These are phyloP conservation scores for Tetranychus piercei DNA, from an alignment of 2,888 invertebrate species.

Conservation along the genomic window DNA sequence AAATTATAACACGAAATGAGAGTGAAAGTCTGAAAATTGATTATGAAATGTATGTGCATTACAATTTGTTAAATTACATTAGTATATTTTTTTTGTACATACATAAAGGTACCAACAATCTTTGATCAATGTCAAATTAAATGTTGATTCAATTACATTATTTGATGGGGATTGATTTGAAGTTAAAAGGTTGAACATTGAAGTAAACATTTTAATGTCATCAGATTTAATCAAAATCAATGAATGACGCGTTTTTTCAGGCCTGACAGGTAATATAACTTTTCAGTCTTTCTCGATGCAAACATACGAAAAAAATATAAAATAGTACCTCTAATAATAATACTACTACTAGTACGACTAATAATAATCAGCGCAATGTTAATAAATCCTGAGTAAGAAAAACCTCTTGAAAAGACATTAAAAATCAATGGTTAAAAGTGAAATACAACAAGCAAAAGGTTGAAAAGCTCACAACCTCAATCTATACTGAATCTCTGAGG, in stretches of 20 bases:
- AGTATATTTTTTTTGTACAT: no score
- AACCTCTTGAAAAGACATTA: neutral
- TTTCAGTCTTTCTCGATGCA: neutral
- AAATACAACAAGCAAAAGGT: neutral
- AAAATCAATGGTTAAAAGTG: neutral
- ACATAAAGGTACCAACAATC: no score
- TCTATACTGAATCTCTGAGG: neutral
- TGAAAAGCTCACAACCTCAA: slow-evolving; percentile 6
- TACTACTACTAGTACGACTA: neutral
- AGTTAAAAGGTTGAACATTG: neutral
- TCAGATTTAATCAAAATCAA: neutral
- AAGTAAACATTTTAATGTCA: neutral
- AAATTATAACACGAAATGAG: no score
- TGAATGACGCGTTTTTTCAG: neutral
- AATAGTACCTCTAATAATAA: neutral
- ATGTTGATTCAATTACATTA: neutral
- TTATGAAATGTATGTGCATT: no score
- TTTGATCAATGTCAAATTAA: no score
- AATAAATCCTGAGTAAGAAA: neutral
- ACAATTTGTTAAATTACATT: no score
- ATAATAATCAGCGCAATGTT: neutral
- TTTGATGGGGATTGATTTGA: neutral
- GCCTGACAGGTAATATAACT: neutral
- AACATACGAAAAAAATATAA: neutral
- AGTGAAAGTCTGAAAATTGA: no score